phyloP scores from a whole-genome alignment of 1,140 invertebrate species.

The Chymomyza costata region DNA sequence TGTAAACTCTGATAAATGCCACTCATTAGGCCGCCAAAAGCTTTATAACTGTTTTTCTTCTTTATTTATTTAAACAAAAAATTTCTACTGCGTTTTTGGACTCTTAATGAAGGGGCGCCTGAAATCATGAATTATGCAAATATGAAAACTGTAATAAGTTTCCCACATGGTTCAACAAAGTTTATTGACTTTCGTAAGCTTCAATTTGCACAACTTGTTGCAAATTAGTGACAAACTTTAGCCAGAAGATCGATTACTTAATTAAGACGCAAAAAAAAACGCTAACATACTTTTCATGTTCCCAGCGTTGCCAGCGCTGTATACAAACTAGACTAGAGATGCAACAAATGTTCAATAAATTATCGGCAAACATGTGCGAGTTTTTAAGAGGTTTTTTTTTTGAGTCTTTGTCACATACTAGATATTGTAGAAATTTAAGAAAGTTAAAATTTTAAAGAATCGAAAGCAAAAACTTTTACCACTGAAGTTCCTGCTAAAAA shows the following conservation, averaged over 20 bases:
- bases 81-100: constrained; percentile 27
- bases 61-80: constrained; percentile 30
- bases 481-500: no score
- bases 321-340: no score
- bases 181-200: constrained; percentile 21
- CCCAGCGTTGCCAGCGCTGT: no score
- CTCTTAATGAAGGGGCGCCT: constrained; percentile 13
- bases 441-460: no score
- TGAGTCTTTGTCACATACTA: no score
- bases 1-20: constrained; percentile 50
- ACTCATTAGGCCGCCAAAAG: constrained; percentile 61
- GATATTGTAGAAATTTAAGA: no score
- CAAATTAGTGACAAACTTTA: constrained; percentile 44
- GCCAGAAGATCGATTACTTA: constrained; percentile 64
- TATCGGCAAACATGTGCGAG: no score
- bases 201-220: constrained; percentile 5
- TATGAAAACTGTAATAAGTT: constrained; percentile 27
- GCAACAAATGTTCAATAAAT: no score
- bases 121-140: constrained; percentile 26
- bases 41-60: background rate
- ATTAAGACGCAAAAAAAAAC: constrained; percentile 66
- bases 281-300: no score
- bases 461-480: no score
- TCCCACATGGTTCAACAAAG: constrained; percentile 58
- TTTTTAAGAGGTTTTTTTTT: no score